These are phyloP conservation scores for Salarias fasciatus DNA, from an alignment of 2,797 vertebrate species.

Conservation along the genomic window DNA sequence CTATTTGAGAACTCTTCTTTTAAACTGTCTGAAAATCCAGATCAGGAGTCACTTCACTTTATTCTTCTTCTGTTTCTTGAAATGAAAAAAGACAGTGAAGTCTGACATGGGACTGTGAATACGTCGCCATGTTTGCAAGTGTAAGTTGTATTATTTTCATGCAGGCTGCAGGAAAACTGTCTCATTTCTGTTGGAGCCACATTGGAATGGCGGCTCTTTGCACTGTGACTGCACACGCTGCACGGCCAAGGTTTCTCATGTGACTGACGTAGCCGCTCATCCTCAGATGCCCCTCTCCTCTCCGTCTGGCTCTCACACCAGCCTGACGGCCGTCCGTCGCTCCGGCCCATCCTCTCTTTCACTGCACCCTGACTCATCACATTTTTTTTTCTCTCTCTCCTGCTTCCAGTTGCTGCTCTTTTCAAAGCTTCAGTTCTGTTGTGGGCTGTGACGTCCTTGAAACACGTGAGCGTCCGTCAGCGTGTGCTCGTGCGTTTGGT, in stretches of 20 bases:
- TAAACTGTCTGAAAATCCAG: too few species aligned
- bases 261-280: constrained; percentile 18
- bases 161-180: too few species aligned
- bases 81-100: too few species aligned
- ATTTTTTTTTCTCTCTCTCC: constrained; percentile 29
- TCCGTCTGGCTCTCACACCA: constrained; percentile 9
- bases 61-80: too few species aligned
- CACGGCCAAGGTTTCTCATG: constrained; percentile 4
- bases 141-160: too few species aligned
- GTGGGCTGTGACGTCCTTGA: constrained; percentile 34
- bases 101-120: too few species aligned
- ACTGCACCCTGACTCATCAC: constrained; percentile 48
- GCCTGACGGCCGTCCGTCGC: constrained; percentile 12
- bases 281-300: constrained; percentile 34
- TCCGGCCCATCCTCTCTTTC: constrained; percentile 12
- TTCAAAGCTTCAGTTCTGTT: constrained; percentile 36
- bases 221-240: too few species aligned
- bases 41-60: too few species aligned
- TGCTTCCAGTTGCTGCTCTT: constrained; percentile 9
- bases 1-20: too few species aligned
- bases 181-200: too few species aligned
- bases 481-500: constrained; percentile 20
- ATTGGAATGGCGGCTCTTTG: too few species aligned
- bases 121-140: too few species aligned
- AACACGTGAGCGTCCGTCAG: constrained; percentile 16